Percentiles rank a stretch among this genome's conserved stretches.
These are phyloP conservation scores for Siderastrea siderea DNA, from an alignment of 92 coral and sea anemone genomes.

Conservation along the genomic window DNA sequence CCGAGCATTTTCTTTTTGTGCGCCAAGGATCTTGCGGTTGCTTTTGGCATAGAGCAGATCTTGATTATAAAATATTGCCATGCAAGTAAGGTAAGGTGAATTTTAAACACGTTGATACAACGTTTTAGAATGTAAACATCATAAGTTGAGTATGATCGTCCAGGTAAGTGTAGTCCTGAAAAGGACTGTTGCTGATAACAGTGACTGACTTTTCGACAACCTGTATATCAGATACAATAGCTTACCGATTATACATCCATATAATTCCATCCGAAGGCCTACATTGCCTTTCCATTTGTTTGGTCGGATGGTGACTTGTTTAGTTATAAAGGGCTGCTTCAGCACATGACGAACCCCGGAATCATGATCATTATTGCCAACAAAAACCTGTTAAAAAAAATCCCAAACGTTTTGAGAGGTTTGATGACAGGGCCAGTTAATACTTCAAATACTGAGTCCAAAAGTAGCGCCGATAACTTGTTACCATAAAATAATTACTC, in stretches of 20 bases:
- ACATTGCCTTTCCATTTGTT: conserved; percentile 64
- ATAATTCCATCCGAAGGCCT: conserved; percentile 76
- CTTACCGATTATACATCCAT: conserved; percentile 77
- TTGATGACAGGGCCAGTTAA: too few relatives aligned
- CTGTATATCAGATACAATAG: neutral
- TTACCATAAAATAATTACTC: too few relatives aligned
- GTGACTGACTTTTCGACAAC: neutral
- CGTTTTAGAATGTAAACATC: too few relatives aligned
- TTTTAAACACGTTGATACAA: too few relatives aligned
- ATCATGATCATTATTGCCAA: conserved; percentile 69
- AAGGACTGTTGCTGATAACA: neutral
- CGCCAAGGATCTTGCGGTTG: neutral
- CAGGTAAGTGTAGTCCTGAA: neutral
- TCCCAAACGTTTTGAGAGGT: too few relatives aligned
- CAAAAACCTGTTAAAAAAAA: conserved; percentile 48
- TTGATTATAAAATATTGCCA: neutral
- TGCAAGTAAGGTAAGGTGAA: neutral
- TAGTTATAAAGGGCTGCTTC: conserved; percentile 66
- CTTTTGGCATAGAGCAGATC: neutral
- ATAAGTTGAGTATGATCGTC: too few relatives aligned
- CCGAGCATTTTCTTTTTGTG: neutral
- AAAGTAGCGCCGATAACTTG: too few relatives aligned
- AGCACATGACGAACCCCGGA: conserved; percentile 73
- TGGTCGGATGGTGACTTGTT: conserved; percentile 66
- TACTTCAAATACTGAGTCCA: too few relatives aligned